Evolutionary conservation across 2,888 invertebrate genomes (phyloP).

Genomic region (Monoplex corrugatus): DNA sequence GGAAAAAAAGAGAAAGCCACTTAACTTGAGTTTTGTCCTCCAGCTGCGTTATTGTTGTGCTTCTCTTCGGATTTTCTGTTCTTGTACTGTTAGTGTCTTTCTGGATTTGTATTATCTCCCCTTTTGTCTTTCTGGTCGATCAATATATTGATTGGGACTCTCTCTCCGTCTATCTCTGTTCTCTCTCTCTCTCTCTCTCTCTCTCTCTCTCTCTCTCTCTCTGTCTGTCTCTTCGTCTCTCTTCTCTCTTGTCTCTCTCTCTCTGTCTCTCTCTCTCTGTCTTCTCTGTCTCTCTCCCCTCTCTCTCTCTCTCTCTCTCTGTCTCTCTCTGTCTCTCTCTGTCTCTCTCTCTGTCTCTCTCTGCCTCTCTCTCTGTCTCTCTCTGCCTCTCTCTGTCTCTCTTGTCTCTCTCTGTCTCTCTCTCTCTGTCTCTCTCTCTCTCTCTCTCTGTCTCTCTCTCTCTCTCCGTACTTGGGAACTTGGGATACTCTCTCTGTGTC

Average conservation of each 20-base stretch:
- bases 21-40: too few species aligned
- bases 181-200: constrained; percentile 1
- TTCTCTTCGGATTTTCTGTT: too few species aligned
- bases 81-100: too few species aligned
- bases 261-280: background rate
- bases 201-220: background rate
- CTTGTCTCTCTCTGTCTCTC: background rate
- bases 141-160: background rate
- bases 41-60: too few species aligned
- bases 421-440: constrained; percentile 11
- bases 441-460: constrained; percentile 22
- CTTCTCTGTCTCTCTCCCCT: background rate
- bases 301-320: constrained; percentile 31
- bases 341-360: constrained; percentile 37
- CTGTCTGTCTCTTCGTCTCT: constrained; percentile 32
- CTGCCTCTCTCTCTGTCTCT: constrained; percentile 7
- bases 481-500: background rate
- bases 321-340: constrained; percentile 37
- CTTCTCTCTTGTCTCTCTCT: constrained; percentile 32
- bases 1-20: too few species aligned
- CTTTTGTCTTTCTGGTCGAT: background rate
- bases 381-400: constrained; percentile 12
- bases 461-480: background rate
- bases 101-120: background rate
- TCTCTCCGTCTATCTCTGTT: background rate